phyloP scores from a whole-genome alignment of 2,797 vertebrate species.

The Myotis myotis region DNA sequence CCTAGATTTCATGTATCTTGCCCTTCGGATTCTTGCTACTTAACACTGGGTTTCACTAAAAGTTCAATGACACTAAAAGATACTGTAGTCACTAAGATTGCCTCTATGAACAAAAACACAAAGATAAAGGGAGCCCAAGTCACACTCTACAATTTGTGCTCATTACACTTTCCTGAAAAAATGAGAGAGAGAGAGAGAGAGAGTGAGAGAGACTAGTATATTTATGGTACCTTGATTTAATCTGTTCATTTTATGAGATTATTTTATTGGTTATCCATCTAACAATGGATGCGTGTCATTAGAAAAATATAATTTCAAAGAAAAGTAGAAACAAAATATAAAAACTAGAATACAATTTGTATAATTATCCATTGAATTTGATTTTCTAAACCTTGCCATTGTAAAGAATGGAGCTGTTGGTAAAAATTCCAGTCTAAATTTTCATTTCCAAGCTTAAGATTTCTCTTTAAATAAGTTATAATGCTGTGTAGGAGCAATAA shows the following conservation, averaged over 20 bases:
- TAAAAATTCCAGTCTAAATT: neutral
- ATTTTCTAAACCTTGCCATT: neutral
- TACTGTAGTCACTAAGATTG: neutral
- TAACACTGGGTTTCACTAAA: neutral
- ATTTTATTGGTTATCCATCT: neutral
- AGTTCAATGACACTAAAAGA: neutral
- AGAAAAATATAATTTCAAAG: neutral
- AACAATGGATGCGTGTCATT: neutral
- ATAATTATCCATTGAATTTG: neutral
- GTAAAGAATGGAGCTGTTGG: neutral
- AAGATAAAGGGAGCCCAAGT: neutral
- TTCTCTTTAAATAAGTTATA: conserved; percentile 22
- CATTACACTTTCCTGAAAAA: neutral
- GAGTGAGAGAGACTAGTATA: neutral
- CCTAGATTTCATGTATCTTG: neutral
- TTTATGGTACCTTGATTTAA: neutral
- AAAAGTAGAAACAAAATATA: neutral
- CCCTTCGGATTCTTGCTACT: neutral
- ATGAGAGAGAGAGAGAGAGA: neutral
- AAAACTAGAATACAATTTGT: neutral
- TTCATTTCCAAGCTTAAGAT: neutral
- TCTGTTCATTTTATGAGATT: neutral
- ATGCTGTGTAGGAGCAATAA: neutral
- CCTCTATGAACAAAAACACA: neutral
- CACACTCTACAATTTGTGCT: neutral